These are phyloP conservation scores for Myanophis thanlyinensis DNA, from an alignment of 2,113 vertebrate genomes.

Conservation along the genomic window DNA sequence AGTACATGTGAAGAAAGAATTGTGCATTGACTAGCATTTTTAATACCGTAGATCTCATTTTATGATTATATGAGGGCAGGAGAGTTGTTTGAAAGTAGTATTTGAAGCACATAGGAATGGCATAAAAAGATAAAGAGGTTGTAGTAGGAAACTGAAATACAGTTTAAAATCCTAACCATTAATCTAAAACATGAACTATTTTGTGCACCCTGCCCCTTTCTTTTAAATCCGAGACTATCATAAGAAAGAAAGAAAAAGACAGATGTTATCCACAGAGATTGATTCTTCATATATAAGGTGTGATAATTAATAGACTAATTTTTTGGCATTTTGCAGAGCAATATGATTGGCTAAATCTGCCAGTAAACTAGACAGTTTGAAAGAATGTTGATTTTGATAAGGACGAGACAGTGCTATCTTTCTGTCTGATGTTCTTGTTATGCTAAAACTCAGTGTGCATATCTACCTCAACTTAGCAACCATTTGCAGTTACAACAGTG, in stretches of 20 bases:
- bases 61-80: not conserved
- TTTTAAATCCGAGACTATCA: not conserved
- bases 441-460: not conserved
- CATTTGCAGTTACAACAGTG: not conserved
- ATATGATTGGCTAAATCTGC: not conserved
- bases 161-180: slow-evolving; percentile 3
- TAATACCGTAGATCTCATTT: not conserved
- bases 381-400: not conserved
- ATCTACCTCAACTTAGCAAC: not conserved
- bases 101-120: not conserved
- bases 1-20: not conserved
- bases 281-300: not conserved
- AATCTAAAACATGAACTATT: slow-evolving; percentile 16
- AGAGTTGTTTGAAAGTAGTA: not conserved
- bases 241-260: not conserved
- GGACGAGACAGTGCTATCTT: not conserved
- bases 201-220: not conserved
- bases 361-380: not conserved
- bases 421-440: not conserved
- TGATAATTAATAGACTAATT: slow-evolving; percentile 12
- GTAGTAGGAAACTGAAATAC: not conserved
- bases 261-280: slow-evolving; percentile 1
- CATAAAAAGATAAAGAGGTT: not conserved
- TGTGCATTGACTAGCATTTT: not conserved
- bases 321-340: not conserved